Percentiles rank a stretch among this genome's conserved stretches.
phyloP scores from a whole-genome alignment of 2,113 vertebrate genomes.

The Nothobranchius furzeri region DNA sequence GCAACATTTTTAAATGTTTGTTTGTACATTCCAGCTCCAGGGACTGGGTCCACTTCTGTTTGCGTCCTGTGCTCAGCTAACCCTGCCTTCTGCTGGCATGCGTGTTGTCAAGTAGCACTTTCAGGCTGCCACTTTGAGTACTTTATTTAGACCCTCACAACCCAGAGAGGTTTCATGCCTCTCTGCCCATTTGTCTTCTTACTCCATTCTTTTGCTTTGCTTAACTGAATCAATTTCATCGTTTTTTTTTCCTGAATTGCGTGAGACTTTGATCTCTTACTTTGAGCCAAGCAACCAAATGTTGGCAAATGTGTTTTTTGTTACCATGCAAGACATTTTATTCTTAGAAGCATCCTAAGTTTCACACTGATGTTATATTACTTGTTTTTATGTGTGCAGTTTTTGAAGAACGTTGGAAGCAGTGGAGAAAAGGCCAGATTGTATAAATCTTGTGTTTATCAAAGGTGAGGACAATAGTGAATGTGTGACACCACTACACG shows the following conservation, averaged over 20 bases:
- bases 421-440: slow-evolving; percentile 9
- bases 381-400: slow-evolving; percentile 6
- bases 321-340: too few species aligned
- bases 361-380: slow-evolving; percentile 7
- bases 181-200: slow-evolving; percentile 22
- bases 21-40: background rate
- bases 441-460: background rate
- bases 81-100: slow-evolving; percentile 26
- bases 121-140: slow-evolving; percentile 30
- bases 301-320: slow-evolving; percentile 19
- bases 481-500: background rate
- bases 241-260: slow-evolving; percentile 20
- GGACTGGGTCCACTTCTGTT: background rate
- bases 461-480: background rate
- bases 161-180: slow-evolving; percentile 8
- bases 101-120: slow-evolving; percentile 51
- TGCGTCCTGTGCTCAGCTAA: slow-evolving; percentile 19
- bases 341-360: background rate
- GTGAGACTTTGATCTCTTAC: slow-evolving; percentile 20
- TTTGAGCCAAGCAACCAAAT: slow-evolving; percentile 15
- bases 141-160: slow-evolving; percentile 68
- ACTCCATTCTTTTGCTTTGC: slow-evolving; percentile 11
- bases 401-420: slow-evolving; percentile 10
- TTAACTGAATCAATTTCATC: slow-evolving; percentile 26
- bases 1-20: background rate